Evolutionary conservation across 2,797 vertebrate species (phyloP).

Genomic region (Erethizon dorsatum): DNA sequence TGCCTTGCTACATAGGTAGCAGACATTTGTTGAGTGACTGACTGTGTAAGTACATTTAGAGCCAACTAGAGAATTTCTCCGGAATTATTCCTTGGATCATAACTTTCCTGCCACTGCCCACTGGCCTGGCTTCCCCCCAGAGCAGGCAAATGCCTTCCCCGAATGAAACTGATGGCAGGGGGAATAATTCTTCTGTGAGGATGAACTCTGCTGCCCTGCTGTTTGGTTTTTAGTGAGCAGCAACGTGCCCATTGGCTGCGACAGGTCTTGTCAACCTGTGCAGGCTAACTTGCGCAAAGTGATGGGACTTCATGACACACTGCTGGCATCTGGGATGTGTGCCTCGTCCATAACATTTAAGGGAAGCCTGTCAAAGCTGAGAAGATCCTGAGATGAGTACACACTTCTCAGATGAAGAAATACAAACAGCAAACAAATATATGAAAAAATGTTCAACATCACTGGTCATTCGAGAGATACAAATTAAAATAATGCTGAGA

Average conservation of each 20-base stretch:
- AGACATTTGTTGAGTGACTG: background rate
- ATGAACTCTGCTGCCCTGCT: too few relatives aligned
- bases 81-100: background rate
- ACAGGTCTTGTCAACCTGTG: background rate
- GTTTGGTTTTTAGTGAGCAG: background rate
- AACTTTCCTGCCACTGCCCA: background rate
- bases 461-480: too few relatives aligned
- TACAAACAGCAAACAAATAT: too few relatives aligned
- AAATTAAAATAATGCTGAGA: too few relatives aligned
- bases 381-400: background rate
- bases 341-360: background rate
- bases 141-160: background rate
- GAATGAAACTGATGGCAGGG: background rate
- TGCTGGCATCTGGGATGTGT: accelerated
- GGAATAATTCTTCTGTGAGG: background rate
- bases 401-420: too few relatives aligned
- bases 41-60: background rate
- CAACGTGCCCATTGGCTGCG: background rate
- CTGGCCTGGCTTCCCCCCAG: background rate
- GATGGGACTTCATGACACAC: accelerated
- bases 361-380: background rate
- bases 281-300: background rate
- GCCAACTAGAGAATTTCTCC: background rate
- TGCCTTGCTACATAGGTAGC: accelerated
- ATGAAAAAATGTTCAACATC: too few relatives aligned